A percentile compares a stretch with the other conserved stretches of the same genome.
Conservation (phyloP, 2,113 vertebrate species). For the Leucosticte australis region DNA sequence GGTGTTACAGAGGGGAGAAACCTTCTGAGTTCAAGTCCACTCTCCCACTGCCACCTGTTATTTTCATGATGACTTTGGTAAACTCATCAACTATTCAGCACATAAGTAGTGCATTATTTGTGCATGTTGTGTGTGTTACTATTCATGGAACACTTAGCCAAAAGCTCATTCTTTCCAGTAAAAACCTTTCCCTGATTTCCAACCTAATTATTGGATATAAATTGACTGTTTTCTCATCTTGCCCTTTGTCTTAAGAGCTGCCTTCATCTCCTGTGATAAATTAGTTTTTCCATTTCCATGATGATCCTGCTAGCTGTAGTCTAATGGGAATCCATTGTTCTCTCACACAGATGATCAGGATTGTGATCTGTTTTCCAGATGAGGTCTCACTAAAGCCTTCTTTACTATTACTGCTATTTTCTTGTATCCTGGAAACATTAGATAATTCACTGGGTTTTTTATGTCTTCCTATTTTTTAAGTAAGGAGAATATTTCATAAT, state of each 20-base stretch:
- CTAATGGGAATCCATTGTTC: neutral
- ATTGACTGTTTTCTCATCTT: neutral
- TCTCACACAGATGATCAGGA: neutral
- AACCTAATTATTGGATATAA: neutral
- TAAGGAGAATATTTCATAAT: neutral
- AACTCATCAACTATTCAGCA: neutral
- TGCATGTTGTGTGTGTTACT: neutral
- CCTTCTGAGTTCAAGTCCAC: neutral
- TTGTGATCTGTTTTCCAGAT: neutral
- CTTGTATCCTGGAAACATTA: neutral
- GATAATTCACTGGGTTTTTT: neutral
- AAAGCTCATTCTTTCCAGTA: neutral
- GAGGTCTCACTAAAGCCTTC: neutral
- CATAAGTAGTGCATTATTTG: neutral
- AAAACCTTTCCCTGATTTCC: neutral
- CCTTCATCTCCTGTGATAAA: neutral
- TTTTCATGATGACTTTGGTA: neutral
- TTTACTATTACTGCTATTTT: neutral
- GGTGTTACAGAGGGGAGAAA: neutral
- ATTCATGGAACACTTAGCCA: neutral
- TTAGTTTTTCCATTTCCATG: neutral
- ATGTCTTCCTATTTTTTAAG: neutral
- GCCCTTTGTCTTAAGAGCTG: neutral
- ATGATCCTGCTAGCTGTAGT: neutral
- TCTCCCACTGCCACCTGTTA: neutral